phyloP scores from a whole-genome alignment of 2,797 vertebrate genomes.

The Discoglossus pictus region DNA sequence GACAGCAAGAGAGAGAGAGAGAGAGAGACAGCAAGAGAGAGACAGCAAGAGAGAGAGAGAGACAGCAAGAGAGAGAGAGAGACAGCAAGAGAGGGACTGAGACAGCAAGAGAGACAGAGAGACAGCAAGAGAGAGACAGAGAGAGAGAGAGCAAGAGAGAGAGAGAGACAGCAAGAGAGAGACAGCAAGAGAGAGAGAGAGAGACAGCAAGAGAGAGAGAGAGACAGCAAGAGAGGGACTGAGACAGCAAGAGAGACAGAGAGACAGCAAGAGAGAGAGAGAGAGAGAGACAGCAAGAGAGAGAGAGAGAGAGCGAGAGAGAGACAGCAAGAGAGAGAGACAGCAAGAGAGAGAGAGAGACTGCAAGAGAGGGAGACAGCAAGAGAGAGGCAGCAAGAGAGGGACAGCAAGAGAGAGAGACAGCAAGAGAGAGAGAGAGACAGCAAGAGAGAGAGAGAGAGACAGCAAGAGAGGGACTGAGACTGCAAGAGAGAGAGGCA shows the following conservation, averaged over 20 bases:
- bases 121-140: slow-evolving; percentile 18
- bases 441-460: too few species aligned
- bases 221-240: slow-evolving; percentile 22
- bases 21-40: slow-evolving; percentile 31
- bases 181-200: too few species aligned
- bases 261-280: too few species aligned
- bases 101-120: neutral
- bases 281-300: neutral
- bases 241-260: too few species aligned
- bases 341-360: slow-evolving; percentile 30
- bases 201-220: slow-evolving; percentile 45
- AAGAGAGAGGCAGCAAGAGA: slow-evolving; percentile 44
- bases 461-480: neutral
- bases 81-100: neutral
- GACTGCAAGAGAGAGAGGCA: neutral
- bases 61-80: too few species aligned
- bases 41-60: neutral
- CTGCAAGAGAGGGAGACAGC: neutral
- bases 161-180: slow-evolving; percentile 14
- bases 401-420: slow-evolving; percentile 19
- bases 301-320: neutral
- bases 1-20: slow-evolving; percentile 18
- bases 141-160: slow-evolving; percentile 45
- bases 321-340: slow-evolving; percentile 45
- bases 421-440: neutral